Conservation (phyloP, 2,888 invertebrate genomes). For the Idaea dimidiata region DNA sequence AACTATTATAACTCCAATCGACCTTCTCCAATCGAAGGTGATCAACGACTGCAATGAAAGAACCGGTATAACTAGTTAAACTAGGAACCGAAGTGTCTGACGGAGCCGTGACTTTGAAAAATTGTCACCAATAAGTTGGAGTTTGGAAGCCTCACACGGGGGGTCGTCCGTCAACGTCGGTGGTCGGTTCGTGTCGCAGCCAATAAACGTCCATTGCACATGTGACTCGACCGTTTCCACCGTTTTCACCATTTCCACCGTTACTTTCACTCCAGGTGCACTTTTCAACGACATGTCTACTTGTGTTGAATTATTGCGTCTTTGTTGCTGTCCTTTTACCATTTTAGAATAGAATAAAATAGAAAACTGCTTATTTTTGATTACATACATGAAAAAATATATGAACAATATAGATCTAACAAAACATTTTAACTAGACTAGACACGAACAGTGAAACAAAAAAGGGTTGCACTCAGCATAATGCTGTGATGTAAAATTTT, state of each 20-base stretch:
- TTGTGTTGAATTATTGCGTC: too few species aligned
- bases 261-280: background rate
- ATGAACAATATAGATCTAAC: too few species aligned
- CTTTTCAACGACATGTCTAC: background rate
- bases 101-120: constrained; percentile 61
- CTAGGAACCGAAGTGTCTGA: constrained; percentile 44
- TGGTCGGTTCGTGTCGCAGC: constrained; percentile 44
- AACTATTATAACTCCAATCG: background rate
- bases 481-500: too few species aligned
- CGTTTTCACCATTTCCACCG: constrained; percentile 25
- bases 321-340: too few species aligned
- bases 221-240: constrained; percentile 28
- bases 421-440: too few species aligned
- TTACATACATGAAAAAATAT: too few species aligned
- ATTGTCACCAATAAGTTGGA: constrained; percentile 68
- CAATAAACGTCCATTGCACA: constrained; percentile 55
- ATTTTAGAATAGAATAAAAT: too few species aligned
- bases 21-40: background rate
- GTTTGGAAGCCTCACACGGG: constrained; percentile 48
- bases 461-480: too few species aligned
- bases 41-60: constrained; percentile 21
- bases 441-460: too few species aligned
- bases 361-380: too few species aligned
- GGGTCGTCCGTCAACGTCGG: constrained; percentile 69
- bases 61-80: constrained; percentile 43